Percentiles rank a stretch among this genome's conserved stretches.
phyloP scores from a whole-genome alignment of 2,113 vertebrate species.

The Chaetodon trifascialis region DNA sequence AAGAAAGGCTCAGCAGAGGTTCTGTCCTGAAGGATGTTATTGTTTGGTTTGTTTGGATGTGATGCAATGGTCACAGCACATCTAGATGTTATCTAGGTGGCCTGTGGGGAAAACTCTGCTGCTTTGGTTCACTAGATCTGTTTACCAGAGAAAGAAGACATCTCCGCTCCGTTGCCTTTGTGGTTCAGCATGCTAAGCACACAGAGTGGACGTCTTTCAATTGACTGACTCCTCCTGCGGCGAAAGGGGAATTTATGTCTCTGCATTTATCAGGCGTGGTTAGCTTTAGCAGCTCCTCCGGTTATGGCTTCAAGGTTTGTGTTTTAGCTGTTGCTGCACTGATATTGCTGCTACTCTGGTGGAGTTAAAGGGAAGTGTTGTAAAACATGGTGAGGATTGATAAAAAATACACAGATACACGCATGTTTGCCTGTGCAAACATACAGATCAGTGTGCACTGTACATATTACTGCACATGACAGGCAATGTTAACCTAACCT shows the following conservation, averaged over 20 bases:
- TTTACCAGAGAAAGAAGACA: slow-evolving; percentile 77
- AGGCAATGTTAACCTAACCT: not conserved
- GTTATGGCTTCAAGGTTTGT: slow-evolving; percentile 69
- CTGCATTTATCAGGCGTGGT: slow-evolving; percentile 74
- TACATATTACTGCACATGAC: not conserved
- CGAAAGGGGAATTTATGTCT: slow-evolving; percentile 74
- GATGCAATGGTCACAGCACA: slow-evolving; percentile 64
- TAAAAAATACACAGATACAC: slow-evolving; percentile 16
- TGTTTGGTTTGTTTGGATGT: slow-evolving; percentile 68
- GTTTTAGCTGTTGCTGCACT: slow-evolving; percentile 55
- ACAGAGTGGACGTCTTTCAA: slow-evolving; percentile 66
- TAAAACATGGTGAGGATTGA: slow-evolving; percentile 18
- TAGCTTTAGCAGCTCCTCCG: slow-evolving; percentile 69
- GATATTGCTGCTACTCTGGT: slow-evolving; percentile 47
- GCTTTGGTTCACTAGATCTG: slow-evolving; percentile 74
- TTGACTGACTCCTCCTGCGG: slow-evolving; percentile 60
- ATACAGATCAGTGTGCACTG: slow-evolving; percentile 8
- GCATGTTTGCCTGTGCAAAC: not conserved
- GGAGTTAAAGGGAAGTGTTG: slow-evolving; percentile 30
- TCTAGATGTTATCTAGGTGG: slow-evolving; percentile 69
- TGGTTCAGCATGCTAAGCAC: slow-evolving; percentile 71
- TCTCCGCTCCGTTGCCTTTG: slow-evolving; percentile 64
- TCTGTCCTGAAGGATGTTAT: slow-evolving; percentile 61
- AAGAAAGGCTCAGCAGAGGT: slow-evolving; percentile 20
- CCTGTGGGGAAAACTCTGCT: slow-evolving; percentile 66